Evolutionary conservation across 2,888 invertebrate species (phyloP).

Genomic region (Platycnemis pennipes): DNA sequence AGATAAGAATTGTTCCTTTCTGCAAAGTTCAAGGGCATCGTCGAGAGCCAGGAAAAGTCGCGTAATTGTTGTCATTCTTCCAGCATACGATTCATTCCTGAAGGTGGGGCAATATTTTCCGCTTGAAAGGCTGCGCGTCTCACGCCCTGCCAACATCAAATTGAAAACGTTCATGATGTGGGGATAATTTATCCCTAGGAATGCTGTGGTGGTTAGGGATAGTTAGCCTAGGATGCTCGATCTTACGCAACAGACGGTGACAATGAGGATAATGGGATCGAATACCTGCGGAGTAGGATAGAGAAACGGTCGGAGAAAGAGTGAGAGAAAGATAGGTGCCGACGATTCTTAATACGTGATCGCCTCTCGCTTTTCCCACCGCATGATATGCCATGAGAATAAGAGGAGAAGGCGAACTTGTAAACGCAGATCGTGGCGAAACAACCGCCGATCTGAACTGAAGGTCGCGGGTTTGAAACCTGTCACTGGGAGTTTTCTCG

Average conservation of each 20-base stretch:
- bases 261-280: not conserved
- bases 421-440: not conserved
- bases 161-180: not conserved
- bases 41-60: not conserved
- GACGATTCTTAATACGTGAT: not conserved
- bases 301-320: not conserved
- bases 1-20: not conserved
- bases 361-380: not conserved
- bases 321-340: not conserved
- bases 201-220: not conserved
- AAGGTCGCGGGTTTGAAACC: slow-evolving; percentile 1
- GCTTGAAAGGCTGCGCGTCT: not conserved
- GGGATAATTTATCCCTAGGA: not conserved
- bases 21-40: not conserved
- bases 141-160: not conserved
- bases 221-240: not conserved
- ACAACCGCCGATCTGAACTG: not conserved
- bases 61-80: slow-evolving; percentile 22
- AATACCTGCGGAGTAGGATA: not conserved
- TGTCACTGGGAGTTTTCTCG: not conserved
- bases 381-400: not conserved
- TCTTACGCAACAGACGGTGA: not conserved
- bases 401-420: not conserved
- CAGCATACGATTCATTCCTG: not conserved
- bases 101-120: not conserved